Evolutionary conservation across 1,140 invertebrate species (phyloP).

Genomic region (Camponotus vicinus): DNA sequence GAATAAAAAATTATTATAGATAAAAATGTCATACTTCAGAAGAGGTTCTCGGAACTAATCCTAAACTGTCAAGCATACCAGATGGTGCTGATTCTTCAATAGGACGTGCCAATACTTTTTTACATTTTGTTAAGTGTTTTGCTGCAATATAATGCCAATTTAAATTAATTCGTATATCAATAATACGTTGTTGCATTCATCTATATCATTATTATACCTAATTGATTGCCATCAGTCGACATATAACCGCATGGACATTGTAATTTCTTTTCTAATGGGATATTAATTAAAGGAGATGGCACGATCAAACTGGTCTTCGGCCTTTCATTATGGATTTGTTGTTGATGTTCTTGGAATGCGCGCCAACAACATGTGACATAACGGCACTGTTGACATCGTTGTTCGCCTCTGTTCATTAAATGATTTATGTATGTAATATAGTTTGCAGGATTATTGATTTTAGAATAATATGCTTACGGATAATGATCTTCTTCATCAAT

Average conservation of each 20-base stretch:
- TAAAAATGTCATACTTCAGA: slow-evolving; percentile 67
- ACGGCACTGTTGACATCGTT: slow-evolving; percentile 91
- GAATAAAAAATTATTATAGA: slow-evolving; percentile 17
- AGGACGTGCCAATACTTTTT: slow-evolving; percentile 78
- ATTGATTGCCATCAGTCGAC: slow-evolving; percentile 88
- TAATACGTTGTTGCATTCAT: not conserved
- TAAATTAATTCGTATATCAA: slow-evolving; percentile 25
- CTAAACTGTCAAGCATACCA: slow-evolving; percentile 85
- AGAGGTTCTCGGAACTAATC: slow-evolving; percentile 81
- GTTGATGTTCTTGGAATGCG: slow-evolving; percentile 90
- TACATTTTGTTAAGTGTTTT: slow-evolving; percentile 83
- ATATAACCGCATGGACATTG: slow-evolving; percentile 92
- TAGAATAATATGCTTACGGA: slow-evolving; percentile 86
- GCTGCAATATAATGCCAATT: slow-evolving; percentile 73
- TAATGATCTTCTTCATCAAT: slow-evolving; percentile 89
- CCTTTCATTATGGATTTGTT: slow-evolving; percentile 88
- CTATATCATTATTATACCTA: slow-evolving; percentile 73
- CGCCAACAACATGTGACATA: slow-evolving; percentile 92
- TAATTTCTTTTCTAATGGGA: slow-evolving; percentile 87
- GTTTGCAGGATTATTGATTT: not conserved
- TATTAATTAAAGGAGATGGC: slow-evolving; percentile 84
- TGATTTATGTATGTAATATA: slow-evolving; percentile 33
- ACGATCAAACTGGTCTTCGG: slow-evolving; percentile 86
- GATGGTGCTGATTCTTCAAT: slow-evolving; percentile 79
- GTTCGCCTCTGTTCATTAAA: slow-evolving; percentile 88